These are phyloP conservation scores for Apis cerana DNA, from an alignment of 1,140 invertebrate genomes.

Conservation along the genomic window DNA sequence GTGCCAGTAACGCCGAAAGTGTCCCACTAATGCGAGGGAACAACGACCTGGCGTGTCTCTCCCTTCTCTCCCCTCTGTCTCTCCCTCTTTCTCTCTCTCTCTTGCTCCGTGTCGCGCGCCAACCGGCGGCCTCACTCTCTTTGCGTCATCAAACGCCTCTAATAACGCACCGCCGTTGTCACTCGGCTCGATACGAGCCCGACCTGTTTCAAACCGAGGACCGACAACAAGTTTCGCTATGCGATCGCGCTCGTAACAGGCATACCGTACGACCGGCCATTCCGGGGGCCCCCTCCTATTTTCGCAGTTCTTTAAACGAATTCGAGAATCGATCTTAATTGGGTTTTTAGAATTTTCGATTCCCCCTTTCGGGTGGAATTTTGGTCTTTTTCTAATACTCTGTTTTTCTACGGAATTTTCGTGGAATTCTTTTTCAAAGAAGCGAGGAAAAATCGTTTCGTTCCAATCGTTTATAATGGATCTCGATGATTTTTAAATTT, in stretches of 20 bases:
- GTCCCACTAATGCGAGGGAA: conserved; percentile 69
- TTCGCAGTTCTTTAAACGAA: no score
- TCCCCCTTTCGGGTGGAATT: no score
- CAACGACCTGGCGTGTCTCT: conserved; percentile 69
- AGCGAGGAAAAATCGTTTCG: no score
- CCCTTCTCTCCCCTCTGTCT: conserved; percentile 17
- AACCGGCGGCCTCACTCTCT: conserved; percentile 49
- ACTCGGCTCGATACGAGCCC: conserved; percentile 61
- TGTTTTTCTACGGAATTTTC: no score
- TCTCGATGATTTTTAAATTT: no score
- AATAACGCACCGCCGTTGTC: conserved; percentile 60
- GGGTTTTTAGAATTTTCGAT: no score
- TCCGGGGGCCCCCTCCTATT: neutral
- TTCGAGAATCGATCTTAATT: no score
- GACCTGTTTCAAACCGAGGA: conserved; percentile 56
- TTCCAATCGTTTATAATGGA: no score
- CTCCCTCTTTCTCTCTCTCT: no score
- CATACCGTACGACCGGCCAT: conserved; percentile 20
- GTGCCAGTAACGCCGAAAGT: conserved; percentile 72
- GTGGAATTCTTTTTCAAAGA: no score
- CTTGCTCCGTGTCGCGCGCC: neutral
- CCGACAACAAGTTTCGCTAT: conserved; percentile 62
- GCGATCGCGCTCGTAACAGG: conserved; percentile 48
- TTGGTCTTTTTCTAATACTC: no score
- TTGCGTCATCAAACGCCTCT: conserved; percentile 67